A percentile compares a stretch with the other conserved stretches of the same genome.
Evolutionary conservation across 1,140 invertebrate genomes (phyloP).

Genomic region (Drosophila paulistorum): DNA sequence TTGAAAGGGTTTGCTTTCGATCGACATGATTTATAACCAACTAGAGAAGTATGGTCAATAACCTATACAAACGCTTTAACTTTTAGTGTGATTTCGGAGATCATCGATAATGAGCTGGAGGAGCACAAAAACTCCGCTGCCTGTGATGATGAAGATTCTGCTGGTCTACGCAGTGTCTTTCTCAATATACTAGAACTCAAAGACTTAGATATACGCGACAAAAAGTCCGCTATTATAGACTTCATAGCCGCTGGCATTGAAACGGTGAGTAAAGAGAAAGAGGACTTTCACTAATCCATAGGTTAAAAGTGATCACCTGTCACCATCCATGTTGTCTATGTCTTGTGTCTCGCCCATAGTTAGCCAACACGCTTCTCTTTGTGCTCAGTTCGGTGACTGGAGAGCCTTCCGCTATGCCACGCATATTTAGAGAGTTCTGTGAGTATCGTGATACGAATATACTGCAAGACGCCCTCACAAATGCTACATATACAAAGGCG

Average conservation of each 20-base stretch:
- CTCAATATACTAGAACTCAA: constrained; percentile 89
- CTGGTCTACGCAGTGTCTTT: constrained; percentile 87
- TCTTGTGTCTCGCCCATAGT: constrained; percentile 83
- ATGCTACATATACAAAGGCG: constrained; percentile 91
- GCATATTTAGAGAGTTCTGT: constrained; percentile 90
- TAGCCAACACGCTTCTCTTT: constrained; percentile 92
- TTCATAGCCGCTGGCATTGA: constrained; percentile 94
- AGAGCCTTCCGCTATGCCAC: constrained; percentile 88
- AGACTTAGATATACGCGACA: constrained; percentile 89
- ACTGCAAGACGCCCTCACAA: constrained; percentile 86
- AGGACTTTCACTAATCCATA: neutral
- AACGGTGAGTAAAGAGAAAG: constrained; percentile 85
- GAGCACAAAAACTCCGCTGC: constrained; percentile 69
- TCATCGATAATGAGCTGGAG: constrained; percentile 86
- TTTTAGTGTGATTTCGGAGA: constrained; percentile 89
- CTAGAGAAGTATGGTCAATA: neutral
- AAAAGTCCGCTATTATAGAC: constrained; percentile 93
- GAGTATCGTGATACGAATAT: constrained; percentile 85
- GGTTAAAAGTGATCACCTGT: neutral
- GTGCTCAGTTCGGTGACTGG: constrained; percentile 90
- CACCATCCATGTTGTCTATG: neutral
- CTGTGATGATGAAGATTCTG: constrained; percentile 84
- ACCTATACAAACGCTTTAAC: too few relatives aligned
- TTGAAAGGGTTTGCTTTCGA: too few relatives aligned
- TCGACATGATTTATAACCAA: too few relatives aligned